phyloP scores from a whole-genome alignment of 1,140 invertebrate genomes.

The Drusus annulatus region DNA sequence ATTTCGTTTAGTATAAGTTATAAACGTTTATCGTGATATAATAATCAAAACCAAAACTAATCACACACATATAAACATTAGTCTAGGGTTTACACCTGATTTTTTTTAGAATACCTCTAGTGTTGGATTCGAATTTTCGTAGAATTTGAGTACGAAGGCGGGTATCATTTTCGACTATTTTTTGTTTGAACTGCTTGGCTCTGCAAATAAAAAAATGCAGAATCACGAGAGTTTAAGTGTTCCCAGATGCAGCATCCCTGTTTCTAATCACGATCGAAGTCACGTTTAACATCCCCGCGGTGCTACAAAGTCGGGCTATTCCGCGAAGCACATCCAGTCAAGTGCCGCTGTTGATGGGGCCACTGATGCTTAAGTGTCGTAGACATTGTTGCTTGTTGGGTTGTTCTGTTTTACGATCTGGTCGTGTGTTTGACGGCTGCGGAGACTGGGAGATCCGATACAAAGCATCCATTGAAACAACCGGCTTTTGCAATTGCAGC shows the following conservation, averaged over 20 bases:
- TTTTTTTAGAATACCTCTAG: no score
- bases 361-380: constrained; percentile 30
- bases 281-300: constrained; percentile 20
- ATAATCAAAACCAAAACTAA: no score
- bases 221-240: not conserved
- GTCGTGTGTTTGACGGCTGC: constrained; percentile 35
- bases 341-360: constrained; percentile 1
- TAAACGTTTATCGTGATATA: no score
- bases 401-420: constrained; percentile 32
- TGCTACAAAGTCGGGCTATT: constrained; percentile 17
- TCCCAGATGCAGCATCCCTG: constrained; percentile 3
- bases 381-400: constrained; percentile 44
- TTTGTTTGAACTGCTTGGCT: constrained; percentile 1
- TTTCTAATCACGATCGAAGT: constrained; percentile 31
- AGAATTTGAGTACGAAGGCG: no score
- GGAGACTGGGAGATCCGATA: not conserved
- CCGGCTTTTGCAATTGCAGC: not conserved
- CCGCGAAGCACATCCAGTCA: not conserved
- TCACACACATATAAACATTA: no score
- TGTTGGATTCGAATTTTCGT: no score
- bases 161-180: not conserved
- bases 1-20: no score
- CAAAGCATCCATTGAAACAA: not conserved
- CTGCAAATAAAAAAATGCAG: not conserved
- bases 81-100: no score